Percentiles rank a stretch among this genome's conserved stretches.
Conservation (phyloP, 2,113 vertebrate species). For the Callaeas wilsoni region DNA sequence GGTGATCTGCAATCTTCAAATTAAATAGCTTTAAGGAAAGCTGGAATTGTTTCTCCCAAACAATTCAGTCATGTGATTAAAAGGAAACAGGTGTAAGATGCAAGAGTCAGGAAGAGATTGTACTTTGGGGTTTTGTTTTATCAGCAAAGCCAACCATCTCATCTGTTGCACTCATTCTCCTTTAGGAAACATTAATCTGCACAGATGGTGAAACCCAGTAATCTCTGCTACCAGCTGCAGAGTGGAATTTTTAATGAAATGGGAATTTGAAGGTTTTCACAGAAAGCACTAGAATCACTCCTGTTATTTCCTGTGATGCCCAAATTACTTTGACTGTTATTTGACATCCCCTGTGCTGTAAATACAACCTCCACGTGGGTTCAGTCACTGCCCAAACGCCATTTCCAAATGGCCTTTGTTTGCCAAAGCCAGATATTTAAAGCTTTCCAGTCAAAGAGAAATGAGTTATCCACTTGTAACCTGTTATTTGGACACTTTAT, state of each 20-base stretch:
- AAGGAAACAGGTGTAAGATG: conserved; percentile 65
- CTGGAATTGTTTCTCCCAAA: conserved; percentile 38
- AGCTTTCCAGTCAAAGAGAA: not conserved
- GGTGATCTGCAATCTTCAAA: not conserved
- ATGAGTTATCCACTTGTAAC: not conserved
- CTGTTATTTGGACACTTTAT: not conserved
- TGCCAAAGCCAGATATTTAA: not conserved
- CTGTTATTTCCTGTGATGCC: conserved; percentile 53
- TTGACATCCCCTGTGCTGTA: conserved; percentile 48
- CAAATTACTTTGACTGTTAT: conserved; percentile 62
- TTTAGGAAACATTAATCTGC: conserved; percentile 79
- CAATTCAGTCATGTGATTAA: conserved; percentile 46
- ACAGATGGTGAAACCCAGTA: conserved; percentile 80
- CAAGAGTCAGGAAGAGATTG: conserved; percentile 52
- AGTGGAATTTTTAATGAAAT: conserved; percentile 81
- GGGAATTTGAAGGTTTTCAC: conserved; percentile 77
- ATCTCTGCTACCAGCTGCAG: conserved; percentile 80
- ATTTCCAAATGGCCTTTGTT: not conserved
- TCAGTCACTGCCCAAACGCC: not conserved
- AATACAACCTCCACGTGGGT: not conserved
- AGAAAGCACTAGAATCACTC: conserved; percentile 70
- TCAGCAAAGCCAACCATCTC: conserved; percentile 70
- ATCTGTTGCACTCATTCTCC: conserved; percentile 58
- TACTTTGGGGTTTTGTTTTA: conserved; percentile 50
- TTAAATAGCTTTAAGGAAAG: conserved; percentile 27